These are phyloP conservation scores for Oscheius sp. DNA, from an alignment of 2,888 invertebrate species.

Conservation along the genomic window DNA sequence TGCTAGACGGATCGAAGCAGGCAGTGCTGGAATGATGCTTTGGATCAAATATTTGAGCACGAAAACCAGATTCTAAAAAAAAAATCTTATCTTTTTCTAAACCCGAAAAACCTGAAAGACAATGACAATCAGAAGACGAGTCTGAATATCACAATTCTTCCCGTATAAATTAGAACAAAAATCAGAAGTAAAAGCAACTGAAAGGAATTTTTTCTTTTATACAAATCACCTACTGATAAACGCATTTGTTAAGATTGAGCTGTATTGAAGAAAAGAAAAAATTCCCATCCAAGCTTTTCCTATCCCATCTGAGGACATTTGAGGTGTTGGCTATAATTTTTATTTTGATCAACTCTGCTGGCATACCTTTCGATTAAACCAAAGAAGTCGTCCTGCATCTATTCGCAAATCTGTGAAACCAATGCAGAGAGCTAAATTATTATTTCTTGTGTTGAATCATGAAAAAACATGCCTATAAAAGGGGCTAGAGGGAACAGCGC, in stretches of 20 bases:
- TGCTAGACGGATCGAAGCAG: conserved; percentile 43
- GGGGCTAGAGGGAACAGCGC: conserved; percentile 74
- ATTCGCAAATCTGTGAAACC: conserved; percentile 71
- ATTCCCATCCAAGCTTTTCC: conserved; percentile 74
- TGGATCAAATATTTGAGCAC: conserved; percentile 47
- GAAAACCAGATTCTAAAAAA: conserved; percentile 51
- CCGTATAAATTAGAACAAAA: conserved; percentile 64
- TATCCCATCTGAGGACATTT: conserved; percentile 50
- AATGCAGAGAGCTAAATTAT: conserved; percentile 72
- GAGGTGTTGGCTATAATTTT: background rate
- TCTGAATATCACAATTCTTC: conserved; percentile 41
- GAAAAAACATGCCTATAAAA: no score
- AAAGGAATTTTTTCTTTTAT: conserved; percentile 17
- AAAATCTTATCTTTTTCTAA: background rate
- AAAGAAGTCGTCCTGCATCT: conserved; percentile 51
- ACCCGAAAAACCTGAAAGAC: conserved; percentile 42
- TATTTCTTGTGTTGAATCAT: no score
- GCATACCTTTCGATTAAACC: conserved; percentile 71
- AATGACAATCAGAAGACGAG: conserved; percentile 52
- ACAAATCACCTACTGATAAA: conserved; percentile 69
- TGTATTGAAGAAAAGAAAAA: conserved; percentile 72
- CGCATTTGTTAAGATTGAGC: conserved; percentile 73
- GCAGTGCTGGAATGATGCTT: conserved; percentile 49
- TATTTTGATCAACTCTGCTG: conserved; percentile 34
- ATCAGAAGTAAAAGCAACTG: conserved; percentile 60